A percentile compares a stretch with the other conserved stretches of the same genome.
Conservation (phyloP, 1,140 invertebrate genomes). For the Calliphora vicina region DNA sequence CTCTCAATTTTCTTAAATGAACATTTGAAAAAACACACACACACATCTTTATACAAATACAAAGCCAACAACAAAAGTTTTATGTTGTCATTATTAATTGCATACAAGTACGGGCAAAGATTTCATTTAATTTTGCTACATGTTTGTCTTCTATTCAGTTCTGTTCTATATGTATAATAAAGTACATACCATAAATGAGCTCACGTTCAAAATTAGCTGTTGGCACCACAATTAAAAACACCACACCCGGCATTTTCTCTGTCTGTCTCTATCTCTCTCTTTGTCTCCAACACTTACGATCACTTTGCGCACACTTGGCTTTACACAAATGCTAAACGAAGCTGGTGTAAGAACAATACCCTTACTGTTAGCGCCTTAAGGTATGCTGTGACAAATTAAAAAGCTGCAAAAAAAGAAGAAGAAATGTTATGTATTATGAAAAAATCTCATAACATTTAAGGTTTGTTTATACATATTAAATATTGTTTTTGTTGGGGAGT, state of each 20-base stretch:
- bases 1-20: neutral
- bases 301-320: neutral
- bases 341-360: neutral
- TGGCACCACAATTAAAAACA: constrained; percentile 70
- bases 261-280: neutral
- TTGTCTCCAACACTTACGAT: neutral
- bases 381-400: neutral
- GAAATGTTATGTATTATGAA: neutral
- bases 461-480: too few species aligned
- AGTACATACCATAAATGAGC: constrained; percentile 64
- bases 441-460: too few species aligned
- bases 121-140: neutral
- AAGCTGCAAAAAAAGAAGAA: constrained; percentile 4
- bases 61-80: neutral
- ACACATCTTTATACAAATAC: neutral
- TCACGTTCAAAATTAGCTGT: constrained; percentile 68
- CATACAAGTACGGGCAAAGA: neutral
- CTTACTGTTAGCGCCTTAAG: neutral
- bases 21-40: neutral
- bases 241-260: constrained; percentile 65
- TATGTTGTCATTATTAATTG: neutral
- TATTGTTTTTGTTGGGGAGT: too few species aligned
- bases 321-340: too few species aligned
- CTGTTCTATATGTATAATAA: neutral
- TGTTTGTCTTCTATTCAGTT: too few species aligned